phyloP scores from a whole-genome alignment of 2,888 invertebrate species.

The Lymantria monacha region DNA sequence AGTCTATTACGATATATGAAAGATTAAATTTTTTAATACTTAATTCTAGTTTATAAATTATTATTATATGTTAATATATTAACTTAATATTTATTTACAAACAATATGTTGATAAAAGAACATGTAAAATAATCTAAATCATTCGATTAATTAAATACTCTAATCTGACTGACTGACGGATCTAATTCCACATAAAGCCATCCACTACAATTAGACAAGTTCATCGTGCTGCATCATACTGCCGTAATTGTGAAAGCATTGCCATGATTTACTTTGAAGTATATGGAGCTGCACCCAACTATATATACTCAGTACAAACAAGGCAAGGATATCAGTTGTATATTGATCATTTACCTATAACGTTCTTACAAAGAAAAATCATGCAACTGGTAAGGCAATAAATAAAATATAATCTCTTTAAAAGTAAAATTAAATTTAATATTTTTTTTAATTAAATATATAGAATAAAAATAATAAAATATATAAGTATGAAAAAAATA shows the following conservation, averaged over 20 bases:
- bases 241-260: conserved; percentile 62
- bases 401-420: not conserved
- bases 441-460: no score
- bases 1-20: no score
- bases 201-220: conserved; percentile 63
- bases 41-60: no score
- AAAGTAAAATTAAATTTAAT: no score
- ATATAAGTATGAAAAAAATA: no score
- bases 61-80: no score
- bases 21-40: no score
- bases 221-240: conserved; percentile 50
- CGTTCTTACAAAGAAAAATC: conserved; percentile 35
- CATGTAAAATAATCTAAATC: no score
- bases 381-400: conserved; percentile 64
- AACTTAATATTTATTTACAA: no score
- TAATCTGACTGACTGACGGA: no score
- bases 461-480: no score
- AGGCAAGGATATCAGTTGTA: conserved; percentile 61
- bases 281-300: conserved; percentile 62
- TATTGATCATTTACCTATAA: conserved; percentile 41
- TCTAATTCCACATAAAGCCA: conserved; percentile 41
- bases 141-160: not conserved
- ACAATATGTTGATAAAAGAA: no score
- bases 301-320: conserved; percentile 68
- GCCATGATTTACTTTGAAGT: conserved; percentile 61